Percentiles rank a stretch among this genome's conserved stretches.
Evolutionary conservation across 2,113 vertebrate genomes (phyloP).

Genomic region (Delphinus delphis): DNA sequence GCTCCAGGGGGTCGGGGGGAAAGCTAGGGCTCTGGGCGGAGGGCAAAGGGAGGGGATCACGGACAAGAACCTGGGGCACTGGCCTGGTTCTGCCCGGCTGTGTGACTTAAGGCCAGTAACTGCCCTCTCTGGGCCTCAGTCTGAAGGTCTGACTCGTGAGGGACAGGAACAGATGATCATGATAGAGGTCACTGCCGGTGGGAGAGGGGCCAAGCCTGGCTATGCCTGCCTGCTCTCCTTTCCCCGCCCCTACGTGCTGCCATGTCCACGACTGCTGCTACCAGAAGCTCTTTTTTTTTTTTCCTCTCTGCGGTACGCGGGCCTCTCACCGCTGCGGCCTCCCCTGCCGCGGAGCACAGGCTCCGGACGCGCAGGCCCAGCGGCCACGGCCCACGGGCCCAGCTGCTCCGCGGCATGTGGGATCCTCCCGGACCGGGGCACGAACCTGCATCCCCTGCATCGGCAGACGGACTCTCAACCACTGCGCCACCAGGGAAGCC

Average conservation of each 20-base stretch:
- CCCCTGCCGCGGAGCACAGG: too few relatives aligned
- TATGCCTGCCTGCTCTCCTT: neutral
- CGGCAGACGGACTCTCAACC: too few relatives aligned
- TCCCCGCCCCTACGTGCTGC: conserved; percentile 65
- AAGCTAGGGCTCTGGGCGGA: neutral
- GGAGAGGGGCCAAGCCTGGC: neutral
- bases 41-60: neutral
- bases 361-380: too few relatives aligned
- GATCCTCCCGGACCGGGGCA: too few relatives aligned
- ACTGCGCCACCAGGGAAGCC: too few relatives aligned
- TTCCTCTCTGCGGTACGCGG: too few relatives aligned
- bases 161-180: neutral
- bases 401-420: too few relatives aligned
- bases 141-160: neutral
- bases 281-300: conserved; percentile 46
- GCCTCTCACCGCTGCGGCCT: too few relatives aligned
- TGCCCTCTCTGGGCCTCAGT: neutral
- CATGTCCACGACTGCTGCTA: conserved; percentile 77
- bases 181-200: neutral
- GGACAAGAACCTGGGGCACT: neutral
- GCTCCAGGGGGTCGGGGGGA: neutral
- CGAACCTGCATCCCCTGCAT: too few relatives aligned
- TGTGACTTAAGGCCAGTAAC: neutral
- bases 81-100: neutral
- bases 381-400: too few relatives aligned